These are phyloP conservation scores for Scaptodrosophila latifasciaeformis DNA, from an alignment of 2,888 invertebrate species.

Conservation along the genomic window DNA sequence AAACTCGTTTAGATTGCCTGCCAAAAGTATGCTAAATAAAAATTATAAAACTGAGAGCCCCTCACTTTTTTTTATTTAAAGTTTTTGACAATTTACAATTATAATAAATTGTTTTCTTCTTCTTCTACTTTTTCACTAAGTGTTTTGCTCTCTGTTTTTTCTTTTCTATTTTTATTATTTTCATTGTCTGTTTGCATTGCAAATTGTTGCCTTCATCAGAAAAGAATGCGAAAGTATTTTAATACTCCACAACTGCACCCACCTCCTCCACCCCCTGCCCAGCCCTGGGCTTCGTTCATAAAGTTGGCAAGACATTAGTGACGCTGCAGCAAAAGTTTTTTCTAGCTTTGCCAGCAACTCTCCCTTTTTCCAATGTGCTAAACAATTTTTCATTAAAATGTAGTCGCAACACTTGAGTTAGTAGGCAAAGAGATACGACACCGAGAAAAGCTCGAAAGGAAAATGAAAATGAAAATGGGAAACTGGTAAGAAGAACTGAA, in stretches of 20 bases:
- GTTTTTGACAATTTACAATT: constrained; percentile 55
- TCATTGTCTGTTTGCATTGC: constrained; percentile 34
- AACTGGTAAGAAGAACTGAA: no score
- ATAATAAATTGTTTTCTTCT: constrained; percentile 56
- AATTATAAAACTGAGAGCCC: constrained; percentile 4
- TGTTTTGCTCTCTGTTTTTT: constrained; percentile 28
- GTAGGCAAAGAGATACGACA: no score
- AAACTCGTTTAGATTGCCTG: no score
- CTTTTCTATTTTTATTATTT: constrained; percentile 1
- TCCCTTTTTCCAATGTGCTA: not conserved
- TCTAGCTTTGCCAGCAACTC: constrained; percentile 19
- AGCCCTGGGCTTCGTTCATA: no score
- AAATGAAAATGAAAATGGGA: no score
- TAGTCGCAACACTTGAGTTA: constrained; percentile 1
- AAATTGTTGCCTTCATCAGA: constrained; percentile 34
- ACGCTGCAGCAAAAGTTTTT: constrained; percentile 51
- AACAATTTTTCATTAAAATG: constrained; percentile 48
- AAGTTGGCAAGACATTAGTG: constrained; percentile 40
- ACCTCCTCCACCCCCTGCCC: no score
- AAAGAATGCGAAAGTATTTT: constrained; percentile 49
- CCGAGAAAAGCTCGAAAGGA: no score
- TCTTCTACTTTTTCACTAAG: no score
- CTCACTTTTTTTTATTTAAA: constrained; percentile 14
- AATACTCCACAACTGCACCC: no score
- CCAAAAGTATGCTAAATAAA: no score